Evolutionary conservation across 2,797 vertebrate species (phyloP), one percentile per base, ranked within the genome.

Genomic region (Lateolabrax maculatus): DNA sequence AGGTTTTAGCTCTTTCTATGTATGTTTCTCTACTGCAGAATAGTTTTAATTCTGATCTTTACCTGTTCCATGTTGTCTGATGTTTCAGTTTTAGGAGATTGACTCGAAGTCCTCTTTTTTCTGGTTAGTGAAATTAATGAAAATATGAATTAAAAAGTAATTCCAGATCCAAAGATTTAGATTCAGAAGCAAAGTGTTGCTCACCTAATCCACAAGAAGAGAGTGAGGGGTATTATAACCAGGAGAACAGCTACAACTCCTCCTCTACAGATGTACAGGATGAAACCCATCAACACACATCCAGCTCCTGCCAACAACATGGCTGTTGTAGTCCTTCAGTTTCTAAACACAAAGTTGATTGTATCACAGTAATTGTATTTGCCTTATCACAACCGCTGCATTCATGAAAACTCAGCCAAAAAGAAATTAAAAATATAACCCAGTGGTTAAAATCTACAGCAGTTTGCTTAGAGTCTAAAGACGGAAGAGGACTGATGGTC

Each of bases 231-330:
- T 56, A 31, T 46, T 2, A 69, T 10, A 25, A 48, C 16, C 1
- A 53, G 48, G 16, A 70, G 25, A 41, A 2, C 1, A 37, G n/a
- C 41, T 9, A 6, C 4, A 10, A 3, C 53, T 70, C 21, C 52
- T 11, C n/a, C n/a, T n/a, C n/a, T n/a, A n/a, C n/a, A 56, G 18
- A 67, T 18, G 67, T 27, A 67, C 5, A 76, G 21, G 48, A 76
- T 56, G 7, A 77, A 19, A 41, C 16, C 56, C 41, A 77, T 9
- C 12, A 81, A 51, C 15, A 34, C 55, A 55, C 21, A 29, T 41
- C 34, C 25, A 51, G n/a, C n/a, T 13, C 21, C 41, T 34, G 48
- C 4, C 16, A 49, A 21, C 18, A 71, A 43, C 80, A 77, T 72
- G 55, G 13, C 31, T 34, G 13, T 12, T 18, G 71, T 34, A 2